Evolutionary conservation across 2,888 invertebrate species (phyloP).

Genomic region (Cacoxenus indagator): DNA sequence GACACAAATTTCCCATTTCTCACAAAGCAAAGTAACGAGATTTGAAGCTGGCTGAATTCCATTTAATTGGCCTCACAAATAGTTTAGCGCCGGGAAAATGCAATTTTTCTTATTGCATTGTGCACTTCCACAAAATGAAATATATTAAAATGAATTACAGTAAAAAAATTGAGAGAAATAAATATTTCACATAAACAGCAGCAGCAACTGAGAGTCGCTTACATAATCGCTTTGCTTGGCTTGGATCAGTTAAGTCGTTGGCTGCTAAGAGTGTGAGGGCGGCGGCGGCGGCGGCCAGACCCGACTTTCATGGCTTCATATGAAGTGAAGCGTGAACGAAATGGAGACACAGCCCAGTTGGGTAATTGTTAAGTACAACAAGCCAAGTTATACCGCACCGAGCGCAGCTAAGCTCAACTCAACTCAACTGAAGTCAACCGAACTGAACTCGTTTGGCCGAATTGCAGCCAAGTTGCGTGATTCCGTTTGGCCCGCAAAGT

Average conservation of each 20-base stretch:
- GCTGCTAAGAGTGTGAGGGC: too few species aligned
- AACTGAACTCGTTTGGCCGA: not conserved
- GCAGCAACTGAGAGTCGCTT: not conserved
- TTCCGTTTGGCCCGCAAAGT: not conserved
- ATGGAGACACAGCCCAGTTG: not conserved
- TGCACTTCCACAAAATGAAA: not conserved
- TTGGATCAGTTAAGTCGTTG: too few species aligned
- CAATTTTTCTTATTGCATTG: not conserved
- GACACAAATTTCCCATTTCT: constrained; percentile 9
- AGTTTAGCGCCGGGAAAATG: not conserved
- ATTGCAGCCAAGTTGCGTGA: not conserved
- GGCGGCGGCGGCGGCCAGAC: too few species aligned
- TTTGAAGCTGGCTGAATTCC: not conserved
- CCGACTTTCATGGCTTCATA: not conserved
- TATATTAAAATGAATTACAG: not conserved
- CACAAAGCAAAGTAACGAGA: not conserved
- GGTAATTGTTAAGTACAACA: constrained; percentile 1
- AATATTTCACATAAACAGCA: not conserved
- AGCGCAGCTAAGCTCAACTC: constrained; percentile 28
- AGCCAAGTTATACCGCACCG: constrained; percentile 8
- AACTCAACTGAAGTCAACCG: constrained; percentile 30
- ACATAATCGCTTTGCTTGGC: not conserved
- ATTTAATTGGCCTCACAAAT: not conserved
- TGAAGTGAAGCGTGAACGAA: constrained; percentile 17
- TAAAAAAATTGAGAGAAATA: not conserved